These are phyloP conservation scores for Dryoscopus gambensis DNA, from an alignment of 2,113 vertebrate species.

Conservation along the genomic window DNA sequence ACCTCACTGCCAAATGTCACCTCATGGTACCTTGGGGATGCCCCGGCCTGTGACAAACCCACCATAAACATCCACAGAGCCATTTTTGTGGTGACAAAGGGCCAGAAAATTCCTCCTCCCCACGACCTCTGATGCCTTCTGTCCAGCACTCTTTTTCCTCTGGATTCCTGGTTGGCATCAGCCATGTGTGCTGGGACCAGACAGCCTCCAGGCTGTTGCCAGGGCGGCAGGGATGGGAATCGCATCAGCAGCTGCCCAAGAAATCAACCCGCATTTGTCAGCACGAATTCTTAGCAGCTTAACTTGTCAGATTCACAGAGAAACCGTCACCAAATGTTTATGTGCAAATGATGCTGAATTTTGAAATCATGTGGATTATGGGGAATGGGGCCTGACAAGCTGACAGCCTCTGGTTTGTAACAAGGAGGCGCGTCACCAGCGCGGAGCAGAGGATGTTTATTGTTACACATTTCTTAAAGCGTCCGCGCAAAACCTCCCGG, in stretches of 20 bases:
- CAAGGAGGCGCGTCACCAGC: slow-evolving; percentile 76
- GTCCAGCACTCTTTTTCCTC: background rate
- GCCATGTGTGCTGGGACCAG: background rate
- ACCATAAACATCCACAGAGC: background rate
- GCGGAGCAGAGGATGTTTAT: slow-evolving; percentile 79
- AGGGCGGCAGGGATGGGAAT: slow-evolving; percentile 68
- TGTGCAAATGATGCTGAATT: slow-evolving; percentile 80
- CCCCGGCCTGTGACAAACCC: background rate
- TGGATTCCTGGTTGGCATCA: background rate
- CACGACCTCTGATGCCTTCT: background rate
- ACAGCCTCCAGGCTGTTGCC: slow-evolving; percentile 52
- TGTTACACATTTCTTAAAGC: slow-evolving; percentile 77
- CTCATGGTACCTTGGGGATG: background rate
- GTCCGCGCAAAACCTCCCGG: slow-evolving; percentile 66
- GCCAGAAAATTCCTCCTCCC: background rate
- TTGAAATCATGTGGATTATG: slow-evolving; percentile 82
- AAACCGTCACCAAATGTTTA: slow-evolving; percentile 81
- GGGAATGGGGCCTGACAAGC: slow-evolving; percentile 82
- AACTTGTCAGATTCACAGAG: slow-evolving; percentile 83
- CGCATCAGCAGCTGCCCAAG: slow-evolving; percentile 74
- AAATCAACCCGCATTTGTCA: slow-evolving; percentile 75
- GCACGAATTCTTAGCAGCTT: slow-evolving; percentile 79
- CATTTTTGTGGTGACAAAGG: background rate
- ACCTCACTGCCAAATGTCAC: background rate
- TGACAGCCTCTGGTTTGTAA: slow-evolving; percentile 86